Conservation (phyloP, 2,113 vertebrate species). For the Corvus moneduloides region DNA sequence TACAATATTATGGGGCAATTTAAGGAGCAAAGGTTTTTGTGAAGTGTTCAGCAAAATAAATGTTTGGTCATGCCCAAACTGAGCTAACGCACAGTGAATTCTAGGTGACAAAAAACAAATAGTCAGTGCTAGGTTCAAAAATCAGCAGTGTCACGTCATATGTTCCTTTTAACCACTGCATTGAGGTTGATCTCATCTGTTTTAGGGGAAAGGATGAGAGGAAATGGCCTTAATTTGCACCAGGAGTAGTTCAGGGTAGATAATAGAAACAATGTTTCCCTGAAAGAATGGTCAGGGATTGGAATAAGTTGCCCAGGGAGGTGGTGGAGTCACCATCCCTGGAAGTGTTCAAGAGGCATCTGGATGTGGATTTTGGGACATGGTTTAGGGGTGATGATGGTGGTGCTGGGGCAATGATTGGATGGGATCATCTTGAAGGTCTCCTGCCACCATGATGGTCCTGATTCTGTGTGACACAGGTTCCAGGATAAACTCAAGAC, state of each 20-base stretch:
- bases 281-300: not conserved
- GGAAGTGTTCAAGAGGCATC: not conserved
- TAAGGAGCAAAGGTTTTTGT: not conserved
- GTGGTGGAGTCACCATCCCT: not conserved
- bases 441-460: not conserved
- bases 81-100: not conserved
- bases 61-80: not conserved
- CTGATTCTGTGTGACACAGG: not conserved
- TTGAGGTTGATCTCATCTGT: no score
- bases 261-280: not conserved
- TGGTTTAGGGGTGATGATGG: not conserved
- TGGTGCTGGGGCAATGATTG: not conserved
- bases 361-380: not conserved
- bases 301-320: not conserved
- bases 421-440: not conserved
- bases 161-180: not conserved
- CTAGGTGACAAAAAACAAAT: not conserved
- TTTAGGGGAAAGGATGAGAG: not conserved
- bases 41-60: not conserved
- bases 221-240: not conserved
- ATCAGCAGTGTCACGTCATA: not conserved
- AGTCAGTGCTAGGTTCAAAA: not conserved
- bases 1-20: not conserved
- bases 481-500: not conserved
- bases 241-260: not conserved